Percentiles rank a stretch among this genome's conserved stretches.
Evolutionary conservation across 1,140 invertebrate species (phyloP).

Genomic region (Danaus plexippus): DNA sequence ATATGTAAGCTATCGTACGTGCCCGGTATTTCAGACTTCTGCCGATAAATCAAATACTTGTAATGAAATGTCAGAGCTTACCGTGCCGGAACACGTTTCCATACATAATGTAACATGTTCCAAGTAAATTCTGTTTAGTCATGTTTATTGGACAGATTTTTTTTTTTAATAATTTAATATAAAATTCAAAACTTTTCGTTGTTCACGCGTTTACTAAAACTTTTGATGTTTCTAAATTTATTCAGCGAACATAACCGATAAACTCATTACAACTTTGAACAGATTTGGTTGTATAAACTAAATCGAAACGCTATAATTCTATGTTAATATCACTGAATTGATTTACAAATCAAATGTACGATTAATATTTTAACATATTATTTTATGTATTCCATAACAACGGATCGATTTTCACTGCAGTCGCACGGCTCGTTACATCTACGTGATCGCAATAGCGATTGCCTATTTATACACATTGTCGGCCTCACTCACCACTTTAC

Average conservation of each 20-base stretch:
- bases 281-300: too few species aligned
- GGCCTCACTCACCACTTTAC: slow-evolving; percentile 38
- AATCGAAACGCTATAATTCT: too few species aligned
- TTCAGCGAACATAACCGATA: too few species aligned
- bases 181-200: slow-evolving; percentile 3
- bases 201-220: neutral
- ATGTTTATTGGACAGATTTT: slow-evolving; percentile 17
- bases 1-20: slow-evolving; percentile 17
- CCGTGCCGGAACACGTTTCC: slow-evolving; percentile 27
- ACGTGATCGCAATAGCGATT: slow-evolving; percentile 64
- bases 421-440: slow-evolving; percentile 60
- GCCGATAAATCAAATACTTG: slow-evolving; percentile 53
- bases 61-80: slow-evolving; percentile 49
- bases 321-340: too few species aligned
- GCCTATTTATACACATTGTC: slow-evolving; percentile 67
- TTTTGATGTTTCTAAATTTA: too few species aligned
- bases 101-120: slow-evolving; percentile 31
- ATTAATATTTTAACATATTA: too few species aligned
- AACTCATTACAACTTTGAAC: too few species aligned
- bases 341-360: too few species aligned
- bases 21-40: slow-evolving; percentile 29
- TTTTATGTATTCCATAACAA: slow-evolving; percentile 34
- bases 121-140: slow-evolving; percentile 26
- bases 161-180: neutral
- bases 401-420: slow-evolving; percentile 49